Percentiles rank a stretch among this genome's conserved stretches.
These are phyloP conservation scores for Crambe crambe DNA, from an alignment of 37 sponge, comb jelly and placozoan genomes.

Conservation along the genomic window DNA sequence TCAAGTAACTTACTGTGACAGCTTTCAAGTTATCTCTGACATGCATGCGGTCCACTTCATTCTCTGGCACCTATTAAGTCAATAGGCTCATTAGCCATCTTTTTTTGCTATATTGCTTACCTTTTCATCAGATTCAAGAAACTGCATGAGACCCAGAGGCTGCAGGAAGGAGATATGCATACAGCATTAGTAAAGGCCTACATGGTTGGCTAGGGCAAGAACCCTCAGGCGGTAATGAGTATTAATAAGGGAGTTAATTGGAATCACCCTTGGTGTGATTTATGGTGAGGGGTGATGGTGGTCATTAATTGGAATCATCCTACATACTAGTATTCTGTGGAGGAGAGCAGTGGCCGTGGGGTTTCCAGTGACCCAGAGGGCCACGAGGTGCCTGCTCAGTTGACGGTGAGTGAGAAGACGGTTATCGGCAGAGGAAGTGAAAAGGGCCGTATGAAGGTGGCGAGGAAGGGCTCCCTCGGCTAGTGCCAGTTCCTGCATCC, in stretches of 20 bases:
- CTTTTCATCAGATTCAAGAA: conserved; percentile 70
- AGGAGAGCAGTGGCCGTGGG: conserved; percentile 82
- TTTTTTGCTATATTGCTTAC: conserved; percentile 31
- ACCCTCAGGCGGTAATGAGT: no score
- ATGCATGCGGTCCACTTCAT: conserved; percentile 87
- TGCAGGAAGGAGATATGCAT: conserved; percentile 14
- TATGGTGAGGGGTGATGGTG: no score
- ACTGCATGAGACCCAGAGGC: conserved; percentile 89
- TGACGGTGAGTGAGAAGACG: conserved; percentile 91
- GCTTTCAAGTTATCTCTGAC: conserved; percentile 94
- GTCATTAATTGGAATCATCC: no score
- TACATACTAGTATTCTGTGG: conserved; percentile 75
- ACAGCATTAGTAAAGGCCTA: background rate
- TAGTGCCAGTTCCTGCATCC: conserved; percentile 98
- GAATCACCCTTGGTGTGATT: no score
- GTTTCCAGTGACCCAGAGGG: conserved; percentile 93
- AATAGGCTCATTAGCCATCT: no score
- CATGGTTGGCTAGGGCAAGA: no score
- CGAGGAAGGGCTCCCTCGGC: conserved; percentile 96
- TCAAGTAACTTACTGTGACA: conserved; percentile 39
- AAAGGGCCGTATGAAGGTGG: conserved; percentile 94
- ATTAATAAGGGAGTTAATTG: background rate
- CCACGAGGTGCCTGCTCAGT: conserved; percentile 89
- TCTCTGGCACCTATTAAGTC: conserved; percentile 57
- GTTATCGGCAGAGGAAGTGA: conserved; percentile 88